Conservation (phyloP, 2,797 vertebrate species). For the Helarctos malayanus region DNA sequence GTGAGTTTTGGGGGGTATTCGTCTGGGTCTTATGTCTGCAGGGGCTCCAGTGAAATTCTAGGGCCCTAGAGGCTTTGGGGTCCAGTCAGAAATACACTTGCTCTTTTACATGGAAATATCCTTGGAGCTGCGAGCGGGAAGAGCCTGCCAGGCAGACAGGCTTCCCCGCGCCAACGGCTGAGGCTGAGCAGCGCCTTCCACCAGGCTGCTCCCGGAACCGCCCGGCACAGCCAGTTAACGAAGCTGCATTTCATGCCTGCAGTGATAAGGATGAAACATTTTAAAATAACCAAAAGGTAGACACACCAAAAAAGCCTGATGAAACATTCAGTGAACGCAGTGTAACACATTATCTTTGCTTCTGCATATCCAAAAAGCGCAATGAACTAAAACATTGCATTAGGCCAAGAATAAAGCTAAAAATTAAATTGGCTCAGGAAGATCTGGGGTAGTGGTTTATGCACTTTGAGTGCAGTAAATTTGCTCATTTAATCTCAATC, state of each 20-base stretch:
- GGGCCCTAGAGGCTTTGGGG: not conserved
- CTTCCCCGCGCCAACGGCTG: not conserved
- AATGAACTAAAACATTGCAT: slow-evolving; percentile 94
- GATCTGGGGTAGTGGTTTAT: slow-evolving; percentile 91
- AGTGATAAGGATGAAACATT: slow-evolving; percentile 91
- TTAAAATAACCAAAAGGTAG: slow-evolving; percentile 93
- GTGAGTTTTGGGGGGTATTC: no score
- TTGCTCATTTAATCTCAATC: slow-evolving; percentile 90
- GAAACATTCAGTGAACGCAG: slow-evolving; percentile 93
- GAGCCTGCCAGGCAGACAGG: not conserved
- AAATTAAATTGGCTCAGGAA: slow-evolving; percentile 92
- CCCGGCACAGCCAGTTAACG: slow-evolving; percentile 88
- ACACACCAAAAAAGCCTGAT: slow-evolving; percentile 91
- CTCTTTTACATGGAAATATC: not conserved
- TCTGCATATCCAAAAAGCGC: slow-evolving; percentile 92
- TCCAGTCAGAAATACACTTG: not conserved
- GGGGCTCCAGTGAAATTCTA: not conserved
- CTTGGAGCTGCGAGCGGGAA: not conserved
- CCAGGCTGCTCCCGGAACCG: slow-evolving; percentile 83
- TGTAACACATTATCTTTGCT: slow-evolving; percentile 93
- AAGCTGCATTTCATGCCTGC: slow-evolving; percentile 91
- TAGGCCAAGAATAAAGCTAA: slow-evolving; percentile 92
- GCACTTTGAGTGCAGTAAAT: slow-evolving; percentile 90
- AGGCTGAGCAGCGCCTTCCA: slow-evolving; percentile 78
- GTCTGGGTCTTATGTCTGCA: no score